These are phyloP conservation scores for Diabrotica balteata DNA, from an alignment of 2,888 invertebrate species.

Conservation along the genomic window DNA sequence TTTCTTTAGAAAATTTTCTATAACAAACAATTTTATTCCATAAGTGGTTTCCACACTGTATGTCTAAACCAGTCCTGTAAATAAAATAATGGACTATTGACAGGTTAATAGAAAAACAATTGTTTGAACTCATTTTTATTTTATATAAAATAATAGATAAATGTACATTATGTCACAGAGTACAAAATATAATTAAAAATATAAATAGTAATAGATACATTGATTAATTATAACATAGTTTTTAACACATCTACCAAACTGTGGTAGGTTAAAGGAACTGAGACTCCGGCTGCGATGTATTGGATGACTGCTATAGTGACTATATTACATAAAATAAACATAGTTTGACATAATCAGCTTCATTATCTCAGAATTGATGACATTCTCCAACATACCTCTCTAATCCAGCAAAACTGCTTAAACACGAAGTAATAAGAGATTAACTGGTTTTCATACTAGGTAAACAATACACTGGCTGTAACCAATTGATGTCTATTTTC, in stretches of 20 bases:
- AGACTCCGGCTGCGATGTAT: constrained; percentile 53
- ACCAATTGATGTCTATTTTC: too few species aligned
- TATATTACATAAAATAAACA: background rate
- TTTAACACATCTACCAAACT: constrained; percentile 45
- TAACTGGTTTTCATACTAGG: too few species aligned
- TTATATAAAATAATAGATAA: constrained; percentile 60
- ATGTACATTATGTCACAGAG: constrained; percentile 60
- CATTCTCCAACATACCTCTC: too few species aligned
- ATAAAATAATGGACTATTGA: too few species aligned
- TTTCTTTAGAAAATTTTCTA: too few species aligned
- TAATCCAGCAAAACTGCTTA: too few species aligned
- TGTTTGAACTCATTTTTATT: constrained; percentile 48
- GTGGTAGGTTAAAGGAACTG: constrained; percentile 54
- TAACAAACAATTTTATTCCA: too few species aligned
- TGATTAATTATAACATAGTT: constrained; percentile 47
- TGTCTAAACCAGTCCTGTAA: too few species aligned
- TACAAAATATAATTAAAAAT: constrained; percentile 61
- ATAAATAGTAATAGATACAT: constrained; percentile 59
- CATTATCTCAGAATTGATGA: too few species aligned
- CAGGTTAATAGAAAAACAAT: constrained; percentile 9
- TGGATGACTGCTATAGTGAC: constrained; percentile 40
- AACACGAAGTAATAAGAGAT: too few species aligned
- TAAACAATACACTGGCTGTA: too few species aligned
- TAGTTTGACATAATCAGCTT: constrained; percentile 14
- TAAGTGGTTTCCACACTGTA: too few species aligned